These are phyloP conservation scores for Rhingia campestris DNA, from an alignment of 2,888 invertebrate species.

Conservation along the genomic window DNA sequence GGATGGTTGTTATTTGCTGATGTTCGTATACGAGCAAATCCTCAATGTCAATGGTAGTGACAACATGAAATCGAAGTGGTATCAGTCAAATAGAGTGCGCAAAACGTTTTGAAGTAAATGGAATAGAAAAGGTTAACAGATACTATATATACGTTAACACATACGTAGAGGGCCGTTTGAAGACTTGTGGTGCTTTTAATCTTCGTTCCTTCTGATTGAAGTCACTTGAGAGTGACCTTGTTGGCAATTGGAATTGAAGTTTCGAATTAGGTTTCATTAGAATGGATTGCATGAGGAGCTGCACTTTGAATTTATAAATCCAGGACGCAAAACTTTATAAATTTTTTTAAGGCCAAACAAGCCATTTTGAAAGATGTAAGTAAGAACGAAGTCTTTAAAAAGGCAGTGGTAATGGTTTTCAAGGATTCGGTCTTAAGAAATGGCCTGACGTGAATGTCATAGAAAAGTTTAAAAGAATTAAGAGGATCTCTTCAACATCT, in stretches of 20 bases:
- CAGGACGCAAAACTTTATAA: too few relatives aligned
- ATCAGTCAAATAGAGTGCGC: slow-evolving; percentile 63
- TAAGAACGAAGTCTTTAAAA: too few relatives aligned
- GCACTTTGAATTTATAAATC: too few relatives aligned
- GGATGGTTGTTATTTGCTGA: slow-evolving; percentile 57
- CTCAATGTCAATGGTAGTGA: slow-evolving; percentile 44
- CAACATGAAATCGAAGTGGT: slow-evolving; percentile 59
- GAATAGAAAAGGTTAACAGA: slow-evolving; percentile 67
- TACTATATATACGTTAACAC: neutral
- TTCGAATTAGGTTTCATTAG: slow-evolving; percentile 23
- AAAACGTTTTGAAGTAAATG: slow-evolving; percentile 66
- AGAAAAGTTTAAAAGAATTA: too few relatives aligned
- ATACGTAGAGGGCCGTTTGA: slow-evolving; percentile 1
- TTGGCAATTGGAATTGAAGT: slow-evolving; percentile 77
- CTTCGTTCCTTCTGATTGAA: slow-evolving; percentile 67
- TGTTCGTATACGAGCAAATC: slow-evolving; percentile 41
- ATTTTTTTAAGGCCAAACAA: too few relatives aligned
- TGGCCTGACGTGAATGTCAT: too few relatives aligned
- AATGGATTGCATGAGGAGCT: neutral
- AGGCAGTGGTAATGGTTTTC: too few relatives aligned
- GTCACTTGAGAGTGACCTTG: slow-evolving; percentile 76
- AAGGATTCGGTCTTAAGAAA: too few relatives aligned
- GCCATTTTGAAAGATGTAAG: too few relatives aligned
- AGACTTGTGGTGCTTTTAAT: slow-evolving; percentile 26
- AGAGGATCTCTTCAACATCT: too few relatives aligned